phyloP scores from a whole-genome alignment of 1,140 invertebrate genomes.

The Wasmannia auropunctata region DNA sequence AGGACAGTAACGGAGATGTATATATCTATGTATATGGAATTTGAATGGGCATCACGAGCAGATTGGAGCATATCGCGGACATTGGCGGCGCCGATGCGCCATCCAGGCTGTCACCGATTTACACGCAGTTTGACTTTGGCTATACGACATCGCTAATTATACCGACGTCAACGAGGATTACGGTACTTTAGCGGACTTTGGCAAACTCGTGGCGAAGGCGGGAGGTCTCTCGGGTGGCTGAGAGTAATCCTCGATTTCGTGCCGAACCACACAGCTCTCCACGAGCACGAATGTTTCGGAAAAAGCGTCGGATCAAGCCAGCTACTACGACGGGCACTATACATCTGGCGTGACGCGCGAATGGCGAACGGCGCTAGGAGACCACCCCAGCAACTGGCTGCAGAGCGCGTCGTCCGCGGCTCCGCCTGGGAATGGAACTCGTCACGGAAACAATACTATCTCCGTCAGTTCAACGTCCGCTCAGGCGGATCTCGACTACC shows the following conservation, averaged over 20 bases:
- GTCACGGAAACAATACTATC: slow-evolving; percentile 86
- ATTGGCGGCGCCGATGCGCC: slow-evolving; percentile 88
- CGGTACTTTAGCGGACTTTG: slow-evolving; percentile 88
- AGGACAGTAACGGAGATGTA: slow-evolving; percentile 91
- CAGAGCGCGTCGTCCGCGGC: slow-evolving; percentile 81
- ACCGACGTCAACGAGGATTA: slow-evolving; percentile 87
- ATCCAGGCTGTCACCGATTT: slow-evolving; percentile 88
- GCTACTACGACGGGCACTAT: slow-evolving; percentile 90
- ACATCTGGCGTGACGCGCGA: slow-evolving; percentile 87
- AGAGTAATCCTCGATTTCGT: slow-evolving; percentile 89
- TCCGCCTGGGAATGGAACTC: slow-evolving; percentile 87
- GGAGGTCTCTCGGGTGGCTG: slow-evolving; percentile 74
- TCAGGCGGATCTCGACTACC: slow-evolving; percentile 90
- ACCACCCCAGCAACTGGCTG: slow-evolving; percentile 82
- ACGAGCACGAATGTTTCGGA: slow-evolving; percentile 89
- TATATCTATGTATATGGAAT: slow-evolving; percentile 92
- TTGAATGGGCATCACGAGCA: slow-evolving; percentile 87
- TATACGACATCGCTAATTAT: slow-evolving; percentile 89
- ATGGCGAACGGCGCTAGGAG: slow-evolving; percentile 62
- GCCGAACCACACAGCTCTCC: slow-evolving; percentile 92
- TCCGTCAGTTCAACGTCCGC: slow-evolving; percentile 87
- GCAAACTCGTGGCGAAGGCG: slow-evolving; percentile 83
- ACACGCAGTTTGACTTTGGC: slow-evolving; percentile 87
- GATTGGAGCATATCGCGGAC: slow-evolving; percentile 88
- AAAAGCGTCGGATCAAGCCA: slow-evolving; percentile 87